Evolutionary conservation across 2,113 vertebrate genomes (phyloP).

Genomic region (Eulemur macaco): DNA sequence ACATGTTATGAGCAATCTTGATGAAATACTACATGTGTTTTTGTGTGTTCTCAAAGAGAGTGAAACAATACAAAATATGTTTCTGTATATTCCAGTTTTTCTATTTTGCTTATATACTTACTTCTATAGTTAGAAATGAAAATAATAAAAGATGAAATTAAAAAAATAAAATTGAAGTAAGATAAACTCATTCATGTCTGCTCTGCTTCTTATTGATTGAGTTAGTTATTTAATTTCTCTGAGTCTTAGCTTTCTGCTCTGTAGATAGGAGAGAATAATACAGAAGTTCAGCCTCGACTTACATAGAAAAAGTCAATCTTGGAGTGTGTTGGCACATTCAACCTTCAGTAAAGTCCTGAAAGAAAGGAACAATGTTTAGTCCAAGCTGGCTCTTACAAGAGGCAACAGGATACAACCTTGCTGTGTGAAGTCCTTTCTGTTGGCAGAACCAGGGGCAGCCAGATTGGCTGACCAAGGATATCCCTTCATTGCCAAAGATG

Average conservation of each 20-base stretch:
- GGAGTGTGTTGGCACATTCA: not conserved
- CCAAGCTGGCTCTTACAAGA: not conserved
- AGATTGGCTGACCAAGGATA: slow-evolving; percentile 17
- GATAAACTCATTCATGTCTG: not conserved
- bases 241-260: slow-evolving; percentile 28
- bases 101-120: not conserved
- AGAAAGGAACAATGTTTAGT: not conserved
- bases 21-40: not conserved
- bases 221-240: not conserved
- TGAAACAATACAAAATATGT: not conserved
- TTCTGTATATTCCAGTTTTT: slow-evolving; percentile 1
- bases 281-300: not conserved
- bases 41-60: not conserved
- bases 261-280: not conserved
- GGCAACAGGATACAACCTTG: slow-evolving; percentile 42
- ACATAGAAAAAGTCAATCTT: not conserved
- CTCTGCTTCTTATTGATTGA: not conserved
- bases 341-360: not conserved
- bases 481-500: slow-evolving; percentile 9
- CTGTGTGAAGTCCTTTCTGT: slow-evolving; percentile 23
- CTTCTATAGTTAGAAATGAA: not conserved
- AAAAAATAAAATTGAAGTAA: not conserved
- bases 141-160: not conserved
- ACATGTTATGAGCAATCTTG: not conserved
- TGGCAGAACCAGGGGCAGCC: not conserved